Conservation (phyloP, 2,113 vertebrate genomes). For the Gambusia holbrooki region DNA sequence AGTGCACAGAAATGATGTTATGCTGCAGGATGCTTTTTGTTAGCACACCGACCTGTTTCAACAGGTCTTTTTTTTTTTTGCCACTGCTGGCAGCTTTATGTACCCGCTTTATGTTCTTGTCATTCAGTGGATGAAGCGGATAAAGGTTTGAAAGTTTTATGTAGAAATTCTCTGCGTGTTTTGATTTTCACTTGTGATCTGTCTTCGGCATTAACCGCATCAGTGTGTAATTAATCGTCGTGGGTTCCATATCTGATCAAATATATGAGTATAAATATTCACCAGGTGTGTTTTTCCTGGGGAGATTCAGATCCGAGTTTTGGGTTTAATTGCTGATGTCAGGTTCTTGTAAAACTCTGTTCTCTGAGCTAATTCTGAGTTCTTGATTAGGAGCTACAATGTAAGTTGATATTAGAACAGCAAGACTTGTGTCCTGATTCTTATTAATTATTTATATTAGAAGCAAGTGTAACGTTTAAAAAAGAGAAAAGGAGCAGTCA, state of each 20-base stretch:
- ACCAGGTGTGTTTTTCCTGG: not conserved
- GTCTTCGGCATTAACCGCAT: not conserved
- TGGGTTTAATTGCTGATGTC: not conserved
- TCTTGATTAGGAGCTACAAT: too few relatives aligned
- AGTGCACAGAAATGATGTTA: conserved; percentile 51
- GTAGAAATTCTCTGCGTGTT: not conserved
- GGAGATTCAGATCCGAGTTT: not conserved
- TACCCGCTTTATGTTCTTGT: conserved; percentile 72
- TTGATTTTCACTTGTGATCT: too few relatives aligned
- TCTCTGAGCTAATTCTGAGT: too few relatives aligned
- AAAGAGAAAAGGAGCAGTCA: too few relatives aligned
- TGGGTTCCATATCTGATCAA: not conserved
- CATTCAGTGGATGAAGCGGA: conserved; percentile 56
- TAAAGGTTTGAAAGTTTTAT: conserved; percentile 75
- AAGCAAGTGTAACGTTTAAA: too few relatives aligned
- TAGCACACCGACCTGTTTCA: conserved; percentile 71
- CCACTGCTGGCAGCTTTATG: conserved; percentile 66
- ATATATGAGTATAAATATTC: not conserved
- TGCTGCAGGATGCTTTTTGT: conserved; percentile 77
- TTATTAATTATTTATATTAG: too few relatives aligned
- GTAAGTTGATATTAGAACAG: too few relatives aligned
- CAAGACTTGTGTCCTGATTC: too few relatives aligned
- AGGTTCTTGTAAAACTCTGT: too few relatives aligned
- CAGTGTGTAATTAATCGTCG: not conserved
- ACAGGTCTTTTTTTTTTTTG: conserved; percentile 66